Evolutionary conservation across 1,140 invertebrate genomes (phyloP), one percentile per base, ranked within the genome.

Genomic region (Plodia interpunctella): DNA sequence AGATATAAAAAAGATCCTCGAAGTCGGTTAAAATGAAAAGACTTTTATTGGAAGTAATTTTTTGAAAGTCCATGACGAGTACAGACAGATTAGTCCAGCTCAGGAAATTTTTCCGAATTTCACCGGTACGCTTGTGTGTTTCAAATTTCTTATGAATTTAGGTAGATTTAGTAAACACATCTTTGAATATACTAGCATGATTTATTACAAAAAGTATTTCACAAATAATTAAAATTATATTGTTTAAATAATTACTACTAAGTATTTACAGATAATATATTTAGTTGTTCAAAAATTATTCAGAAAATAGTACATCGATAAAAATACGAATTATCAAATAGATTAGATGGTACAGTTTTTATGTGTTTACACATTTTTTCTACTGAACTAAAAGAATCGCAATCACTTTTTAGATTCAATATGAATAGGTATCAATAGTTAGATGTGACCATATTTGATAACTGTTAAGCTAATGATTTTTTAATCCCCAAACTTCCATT

Each of bases 121-220:
- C 15, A 8, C 2, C 13, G 5, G 35, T 15, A 15, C 15, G 38
- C n/a, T n/a, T 44, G 38, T 15, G 13, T 44, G 38, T 44, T 44
- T 44, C 13, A 57, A 55, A 52, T 53, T 57, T 66, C 58, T 67
- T 67, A 67, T 63, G 61, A 60, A 59, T 67, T 67, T 58, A 52
- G 13, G 35, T 62, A 62, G 60, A 51, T 53, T 49, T 62, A 62
- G 57, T 8, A 18, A 50, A 44, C 19, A 28, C 13, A 60, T 32
- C 6, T 19, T 15, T 18, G 21, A 54, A 54, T 49, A n/a, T 25
- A 13, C 30, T 56, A 59, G 57, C 54, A 57, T 60, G 55, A 11
- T 54, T 53, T 25, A 57, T 49, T 2, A 17, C 0, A n/a, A 25
- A 53, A 44, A 15, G 1, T 44, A 44, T 44, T 44, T 44, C 38